Conservation (phyloP, 2,113 vertebrate species). For the Scomber japonicus region DNA sequence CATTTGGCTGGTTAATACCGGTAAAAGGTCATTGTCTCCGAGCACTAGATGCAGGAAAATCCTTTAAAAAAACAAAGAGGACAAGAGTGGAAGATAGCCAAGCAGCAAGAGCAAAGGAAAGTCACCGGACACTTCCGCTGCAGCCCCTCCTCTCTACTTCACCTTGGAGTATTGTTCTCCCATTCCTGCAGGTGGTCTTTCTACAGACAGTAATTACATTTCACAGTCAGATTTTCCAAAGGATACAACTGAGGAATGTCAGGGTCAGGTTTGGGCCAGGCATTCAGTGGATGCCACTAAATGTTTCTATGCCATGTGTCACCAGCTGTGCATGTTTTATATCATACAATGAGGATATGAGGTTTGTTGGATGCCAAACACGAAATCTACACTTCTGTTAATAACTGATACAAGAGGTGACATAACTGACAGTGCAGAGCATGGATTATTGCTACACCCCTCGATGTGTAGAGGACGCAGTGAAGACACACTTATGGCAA, state of each 20-base stretch:
- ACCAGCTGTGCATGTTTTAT: slow-evolving; percentile 18
- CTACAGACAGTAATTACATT: slow-evolving; percentile 62
- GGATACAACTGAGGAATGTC: slow-evolving; percentile 70
- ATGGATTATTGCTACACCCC: background rate
- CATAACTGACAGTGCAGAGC: background rate
- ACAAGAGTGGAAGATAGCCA: slow-evolving; percentile 83
- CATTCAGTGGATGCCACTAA: slow-evolving; percentile 31
- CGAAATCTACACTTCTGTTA: background rate
- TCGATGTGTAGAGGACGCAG: background rate
- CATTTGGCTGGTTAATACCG: slow-evolving; percentile 61
- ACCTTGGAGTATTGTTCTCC: slow-evolving; percentile 79
- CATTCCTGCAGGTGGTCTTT: slow-evolving; percentile 77
- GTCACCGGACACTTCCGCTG: slow-evolving; percentile 49
- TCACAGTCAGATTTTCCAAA: slow-evolving; percentile 76
- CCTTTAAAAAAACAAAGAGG: slow-evolving; percentile 70
- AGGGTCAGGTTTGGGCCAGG: slow-evolving; percentile 60
- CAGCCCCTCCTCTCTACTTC: slow-evolving; percentile 61
- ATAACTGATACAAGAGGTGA: background rate
- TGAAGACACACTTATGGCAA: background rate
- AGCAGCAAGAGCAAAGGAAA: slow-evolving; percentile 65
- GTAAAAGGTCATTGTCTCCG: slow-evolving; percentile 75
- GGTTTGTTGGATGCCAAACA: background rate
- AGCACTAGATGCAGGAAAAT: slow-evolving; percentile 66
- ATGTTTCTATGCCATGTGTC: slow-evolving; percentile 20
- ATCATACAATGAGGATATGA: background rate